Percentiles rank a stretch among this genome's conserved stretches.
Evolutionary conservation across 2,113 vertebrate genomes (phyloP).

Genomic region (Microcebus jonahi): DNA sequence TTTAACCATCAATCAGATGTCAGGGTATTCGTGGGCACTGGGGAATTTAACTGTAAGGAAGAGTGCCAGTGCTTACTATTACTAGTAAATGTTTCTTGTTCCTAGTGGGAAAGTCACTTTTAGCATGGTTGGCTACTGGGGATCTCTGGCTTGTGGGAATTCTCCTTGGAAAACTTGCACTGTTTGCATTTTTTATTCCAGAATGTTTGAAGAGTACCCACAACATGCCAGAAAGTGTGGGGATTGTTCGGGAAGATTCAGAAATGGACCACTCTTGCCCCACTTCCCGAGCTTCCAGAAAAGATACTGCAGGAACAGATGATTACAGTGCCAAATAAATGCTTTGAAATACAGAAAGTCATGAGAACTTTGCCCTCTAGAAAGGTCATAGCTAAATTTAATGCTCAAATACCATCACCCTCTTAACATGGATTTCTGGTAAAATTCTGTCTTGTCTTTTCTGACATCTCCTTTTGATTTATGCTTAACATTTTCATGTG

Average conservation of each 20-base stretch:
- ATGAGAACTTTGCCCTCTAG: slow-evolving; percentile 43
- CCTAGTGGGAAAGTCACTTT: slow-evolving; percentile 57
- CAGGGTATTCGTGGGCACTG: slow-evolving; percentile 41
- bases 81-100: neutral
- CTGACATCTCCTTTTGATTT: slow-evolving; percentile 35
- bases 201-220: neutral
- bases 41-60: neutral
- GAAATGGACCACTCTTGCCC: neutral
- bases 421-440: slow-evolving; percentile 56
- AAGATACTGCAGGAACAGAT: neutral
- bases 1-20: neutral
- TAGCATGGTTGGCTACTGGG: slow-evolving; percentile 6
- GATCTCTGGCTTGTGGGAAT: slow-evolving; percentile 45
- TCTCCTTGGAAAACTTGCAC: slow-evolving; percentile 30
- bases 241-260: neutral
- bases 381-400: slow-evolving; percentile 74
- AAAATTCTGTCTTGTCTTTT: slow-evolving; percentile 37
- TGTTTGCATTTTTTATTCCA: slow-evolving; percentile 13
- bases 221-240: neutral
- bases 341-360: slow-evolving; percentile 46
- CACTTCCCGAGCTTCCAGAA: neutral
- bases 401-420: slow-evolving; percentile 41
- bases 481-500: neutral
- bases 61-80: neutral
- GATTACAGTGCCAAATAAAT: slow-evolving; percentile 14